Conservation (phyloP, 2,888 invertebrate genomes). For the Megamerina dolium region DNA sequence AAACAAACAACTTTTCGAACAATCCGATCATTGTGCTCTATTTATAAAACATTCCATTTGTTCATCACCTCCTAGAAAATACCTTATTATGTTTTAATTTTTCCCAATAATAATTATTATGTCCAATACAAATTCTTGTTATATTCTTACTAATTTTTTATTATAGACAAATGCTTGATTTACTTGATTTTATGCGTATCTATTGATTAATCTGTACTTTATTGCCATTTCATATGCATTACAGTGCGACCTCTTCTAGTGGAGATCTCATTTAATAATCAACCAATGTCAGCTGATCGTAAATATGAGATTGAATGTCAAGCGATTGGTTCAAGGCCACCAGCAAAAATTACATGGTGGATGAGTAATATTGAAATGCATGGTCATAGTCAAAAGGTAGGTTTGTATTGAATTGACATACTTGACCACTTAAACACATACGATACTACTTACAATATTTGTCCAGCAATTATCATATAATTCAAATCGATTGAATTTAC, state of each 20-base stretch:
- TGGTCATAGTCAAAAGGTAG: constrained; percentile 47
- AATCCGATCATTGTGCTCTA: too few species aligned
- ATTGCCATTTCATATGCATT: constrained; percentile 23
- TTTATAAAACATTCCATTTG: too few species aligned
- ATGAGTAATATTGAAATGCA: constrained; percentile 66
- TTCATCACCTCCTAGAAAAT: too few species aligned
- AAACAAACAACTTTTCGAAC: too few species aligned
- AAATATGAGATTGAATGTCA: constrained; percentile 77
- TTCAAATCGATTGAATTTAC: not conserved
- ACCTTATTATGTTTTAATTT: too few species aligned
- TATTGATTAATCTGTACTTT: too few species aligned
- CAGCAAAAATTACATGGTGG: constrained; percentile 82
- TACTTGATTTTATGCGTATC: too few species aligned
- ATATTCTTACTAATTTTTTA: too few species aligned
- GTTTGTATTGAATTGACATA: not conserved
- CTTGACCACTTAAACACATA: not conserved
- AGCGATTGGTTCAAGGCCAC: constrained; percentile 76
- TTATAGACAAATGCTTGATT: too few species aligned
- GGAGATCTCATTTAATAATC: constrained; percentile 71
- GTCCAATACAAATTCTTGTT: too few species aligned
- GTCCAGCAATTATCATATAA: not conserved
- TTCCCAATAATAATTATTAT: too few species aligned
- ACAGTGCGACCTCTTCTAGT: constrained; percentile 77
- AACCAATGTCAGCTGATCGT: constrained; percentile 77
- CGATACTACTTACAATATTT: not conserved